Percentiles rank a stretch among this genome's conserved stretches.
These are phyloP conservation scores for Kradibia gibbosae DNA, from an alignment of 1,140 invertebrate genomes.

Conservation along the genomic window DNA sequence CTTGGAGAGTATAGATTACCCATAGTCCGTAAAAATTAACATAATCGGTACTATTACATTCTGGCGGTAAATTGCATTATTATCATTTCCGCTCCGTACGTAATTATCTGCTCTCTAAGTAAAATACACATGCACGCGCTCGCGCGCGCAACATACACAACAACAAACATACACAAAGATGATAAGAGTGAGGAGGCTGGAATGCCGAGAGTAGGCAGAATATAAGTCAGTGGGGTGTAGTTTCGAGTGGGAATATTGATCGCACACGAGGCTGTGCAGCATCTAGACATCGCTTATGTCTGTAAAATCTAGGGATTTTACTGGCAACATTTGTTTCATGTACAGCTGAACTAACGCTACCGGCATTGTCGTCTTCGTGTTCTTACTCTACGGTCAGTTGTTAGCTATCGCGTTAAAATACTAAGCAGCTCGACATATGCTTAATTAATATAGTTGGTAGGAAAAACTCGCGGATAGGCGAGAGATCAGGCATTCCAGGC, in stretches of 20 bases:
- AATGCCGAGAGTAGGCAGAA: background rate
- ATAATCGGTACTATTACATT: background rate
- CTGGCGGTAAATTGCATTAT: background rate
- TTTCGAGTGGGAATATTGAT: conserved; percentile 41
- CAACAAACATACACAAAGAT: background rate
- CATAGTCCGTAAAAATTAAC: background rate
- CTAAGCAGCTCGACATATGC: background rate
- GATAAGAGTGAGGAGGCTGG: background rate
- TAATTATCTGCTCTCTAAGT: background rate
- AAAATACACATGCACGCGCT: background rate
- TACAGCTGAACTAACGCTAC: background rate
- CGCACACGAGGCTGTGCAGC: background rate
- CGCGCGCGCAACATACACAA: too few relatives aligned
- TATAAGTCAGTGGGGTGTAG: conserved; percentile 9
- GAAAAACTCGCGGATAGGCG: background rate
- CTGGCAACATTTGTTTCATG: background rate
- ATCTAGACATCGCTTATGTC: conserved; percentile 8
- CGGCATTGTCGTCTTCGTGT: too few relatives aligned
- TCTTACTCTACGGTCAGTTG: background rate
- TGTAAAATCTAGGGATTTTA: conserved; percentile 1
- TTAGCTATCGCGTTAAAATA: background rate
- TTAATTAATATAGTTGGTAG: background rate
- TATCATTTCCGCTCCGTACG: background rate
- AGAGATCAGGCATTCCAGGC: background rate
- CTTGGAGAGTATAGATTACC: background rate